Evolutionary conservation across 2,113 vertebrate species (phyloP), one percentile per base, ranked within the genome.

Genomic region (Arvicanthis niloticus): DNA sequence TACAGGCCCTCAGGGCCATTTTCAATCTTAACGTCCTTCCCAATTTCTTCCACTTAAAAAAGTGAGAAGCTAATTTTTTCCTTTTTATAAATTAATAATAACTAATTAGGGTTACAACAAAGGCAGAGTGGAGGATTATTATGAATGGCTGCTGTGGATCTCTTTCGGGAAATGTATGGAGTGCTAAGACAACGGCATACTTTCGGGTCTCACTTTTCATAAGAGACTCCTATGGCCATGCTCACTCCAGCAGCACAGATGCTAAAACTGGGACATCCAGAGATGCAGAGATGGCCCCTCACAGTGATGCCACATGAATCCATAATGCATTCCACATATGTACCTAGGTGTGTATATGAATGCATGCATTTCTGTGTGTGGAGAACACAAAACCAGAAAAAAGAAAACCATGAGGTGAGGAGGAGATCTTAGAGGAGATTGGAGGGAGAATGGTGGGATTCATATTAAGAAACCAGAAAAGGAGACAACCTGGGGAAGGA

Each of bases 1-100:
- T 31, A n/a, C 11, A 9, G 29, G 29, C 62, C 84, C 1, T 24
- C 0, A 2, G 78, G 80, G 42, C 89, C 16, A 58, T 91, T 93
- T 91, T 82, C 26, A 40, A 6, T 84, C 70, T 72, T 72, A 48
- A 91, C 85, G 34, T 65, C 94, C 29, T 96, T 48, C 84, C 9
- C 1, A 40, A 40, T 92, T 76, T 80, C 75, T 93, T 81, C 56
- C 56, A 53, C 40, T 91, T 88, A 62, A 73, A 92, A 93, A 96
- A 68, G 12, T 6, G 29, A 85, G 62, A 76, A 65, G n/a, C 60
- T 92, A 88, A 88, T 96, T 87, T 96, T 42, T 97, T 90, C 12
- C 88, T 58, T 97, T 95, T 56, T 3, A 95, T 73, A 97, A 93
- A 85, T 80, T 90, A 92, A 96, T 89, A 87, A 77, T 40, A 76